phyloP scores from a whole-genome alignment of 64 coral and sea anemone genomes.

The Platygyra sinensis region DNA sequence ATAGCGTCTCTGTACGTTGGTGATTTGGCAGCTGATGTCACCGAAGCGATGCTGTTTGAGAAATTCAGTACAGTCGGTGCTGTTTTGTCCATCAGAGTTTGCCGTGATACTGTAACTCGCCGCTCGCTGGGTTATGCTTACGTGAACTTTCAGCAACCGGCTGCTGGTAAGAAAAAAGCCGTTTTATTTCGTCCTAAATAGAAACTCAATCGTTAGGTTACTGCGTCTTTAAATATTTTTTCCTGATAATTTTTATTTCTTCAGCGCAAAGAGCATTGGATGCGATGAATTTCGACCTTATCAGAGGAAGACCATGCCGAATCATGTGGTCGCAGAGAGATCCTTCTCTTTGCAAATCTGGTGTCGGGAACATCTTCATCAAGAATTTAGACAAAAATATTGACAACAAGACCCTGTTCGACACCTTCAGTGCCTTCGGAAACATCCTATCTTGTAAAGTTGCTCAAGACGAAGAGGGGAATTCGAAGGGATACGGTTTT shows the following conservation, averaged over 20 bases:
- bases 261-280: constrained; percentile 90
- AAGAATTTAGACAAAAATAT: constrained; percentile 98
- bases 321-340: constrained; percentile 98
- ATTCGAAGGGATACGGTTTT: constrained; percentile 90
- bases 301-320: constrained; percentile 89
- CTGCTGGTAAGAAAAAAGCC: constrained; percentile 89
- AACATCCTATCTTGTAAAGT: constrained; percentile 98
- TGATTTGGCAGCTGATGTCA: constrained; percentile 98
- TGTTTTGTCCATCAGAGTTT: constrained; percentile 97
- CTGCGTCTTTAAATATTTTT: background rate
- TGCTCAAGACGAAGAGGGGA: constrained; percentile 79
- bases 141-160: constrained; percentile 97
- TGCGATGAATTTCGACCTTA: constrained; percentile 93
- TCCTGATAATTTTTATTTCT: background rate
- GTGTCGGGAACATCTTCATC: constrained; percentile 98
- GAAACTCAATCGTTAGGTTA: background rate
- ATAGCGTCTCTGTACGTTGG: constrained; percentile 96
- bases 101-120: constrained; percentile 94
- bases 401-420: constrained; percentile 94
- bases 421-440: constrained; percentile 97
- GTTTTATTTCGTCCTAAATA: background rate
- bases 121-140: constrained; percentile 99
- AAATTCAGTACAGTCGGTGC: constrained; percentile 93
- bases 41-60: constrained; percentile 99
- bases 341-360: constrained; percentile 94